phyloP scores from a whole-genome alignment of 2,888 invertebrate species.

The Torymus auratus region DNA sequence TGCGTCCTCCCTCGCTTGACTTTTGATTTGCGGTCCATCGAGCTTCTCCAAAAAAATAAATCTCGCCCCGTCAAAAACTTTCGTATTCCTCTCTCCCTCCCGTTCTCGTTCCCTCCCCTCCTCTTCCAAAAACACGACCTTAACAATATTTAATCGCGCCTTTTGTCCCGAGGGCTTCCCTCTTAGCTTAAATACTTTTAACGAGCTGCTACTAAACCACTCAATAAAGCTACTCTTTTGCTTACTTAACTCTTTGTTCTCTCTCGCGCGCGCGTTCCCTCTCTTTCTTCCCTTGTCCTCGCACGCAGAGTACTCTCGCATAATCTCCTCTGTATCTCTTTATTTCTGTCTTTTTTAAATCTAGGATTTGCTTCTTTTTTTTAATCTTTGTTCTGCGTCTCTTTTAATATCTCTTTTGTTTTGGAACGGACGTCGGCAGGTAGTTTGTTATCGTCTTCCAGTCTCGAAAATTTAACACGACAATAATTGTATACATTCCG shows the following conservation, averaged over 20 bases:
- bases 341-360: background rate
- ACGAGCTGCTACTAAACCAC: slow-evolving; percentile 23
- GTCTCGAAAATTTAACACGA: slow-evolving; percentile 25
- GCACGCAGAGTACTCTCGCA: too few relatives aligned
- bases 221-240: slow-evolving; percentile 21
- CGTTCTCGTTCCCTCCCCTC: too few relatives aligned
- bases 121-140: too few relatives aligned
- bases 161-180: background rate
- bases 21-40: slow-evolving; percentile 45
- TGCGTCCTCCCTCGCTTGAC: background rate
- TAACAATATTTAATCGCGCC: slow-evolving; percentile 9
- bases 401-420: slow-evolving; percentile 14
- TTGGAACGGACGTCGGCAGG: slow-evolving; percentile 57
- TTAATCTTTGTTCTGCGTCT: slow-evolving; percentile 1
- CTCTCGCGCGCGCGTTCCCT: background rate
- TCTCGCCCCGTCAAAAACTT: background rate
- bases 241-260: slow-evolving; percentile 6
- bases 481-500: background rate
- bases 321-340: too few relatives aligned
- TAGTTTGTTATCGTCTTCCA: slow-evolving; percentile 50
- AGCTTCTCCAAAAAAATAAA: slow-evolving; percentile 33
- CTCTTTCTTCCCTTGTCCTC: too few relatives aligned
- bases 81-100: too few relatives aligned
- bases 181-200: slow-evolving; percentile 18
- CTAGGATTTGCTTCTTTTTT: slow-evolving; percentile 11